A percentile compares a stretch with the other conserved stretches of the same genome.
These are phyloP conservation scores for Clupea harengus DNA, from an alignment of 2,113 vertebrate species.

Conservation along the genomic window DNA sequence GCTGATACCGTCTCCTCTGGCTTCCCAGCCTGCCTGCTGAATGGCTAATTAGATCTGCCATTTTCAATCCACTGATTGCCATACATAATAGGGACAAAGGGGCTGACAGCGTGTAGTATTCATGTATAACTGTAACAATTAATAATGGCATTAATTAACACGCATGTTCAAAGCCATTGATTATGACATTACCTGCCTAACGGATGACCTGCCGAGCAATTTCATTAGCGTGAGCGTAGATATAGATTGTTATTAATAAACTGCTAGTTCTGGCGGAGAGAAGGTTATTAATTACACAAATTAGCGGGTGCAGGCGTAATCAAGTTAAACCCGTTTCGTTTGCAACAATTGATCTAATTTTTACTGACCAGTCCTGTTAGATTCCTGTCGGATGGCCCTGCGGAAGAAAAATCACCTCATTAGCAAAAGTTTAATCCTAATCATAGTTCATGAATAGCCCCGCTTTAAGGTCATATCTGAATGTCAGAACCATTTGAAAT, in stretches of 20 bases:
- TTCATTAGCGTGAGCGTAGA: conserved; percentile 75
- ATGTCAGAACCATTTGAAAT: conserved; percentile 99
- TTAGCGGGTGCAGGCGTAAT: conserved; percentile 89
- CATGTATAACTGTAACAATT: conserved; percentile 94
- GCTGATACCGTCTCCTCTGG: conserved; percentile 70
- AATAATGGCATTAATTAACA: conserved; percentile 96
- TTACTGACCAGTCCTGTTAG: conserved; percentile 85
- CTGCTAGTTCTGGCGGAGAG: conserved; percentile 76
- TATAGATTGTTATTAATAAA: conserved; percentile 98
- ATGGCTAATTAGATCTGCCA: conserved; percentile 93
- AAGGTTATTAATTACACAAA: conserved; percentile 96
- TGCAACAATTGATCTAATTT: conserved; percentile 98
- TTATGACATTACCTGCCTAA: conserved; percentile 89
- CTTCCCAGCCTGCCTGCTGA: conserved; percentile 78
- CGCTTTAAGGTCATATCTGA: conserved; percentile 99
- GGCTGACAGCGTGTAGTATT: conserved; percentile 86
- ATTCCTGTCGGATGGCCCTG: conserved; percentile 72
- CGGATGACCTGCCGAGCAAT: conserved; percentile 80
- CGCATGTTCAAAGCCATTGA: conserved; percentile 81
- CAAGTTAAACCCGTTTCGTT: conserved; percentile 92
- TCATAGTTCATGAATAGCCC: conserved; percentile 96
- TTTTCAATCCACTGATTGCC: conserved; percentile 90
- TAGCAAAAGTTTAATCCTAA: conserved; percentile 99
- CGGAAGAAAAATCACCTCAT: conserved; percentile 98
- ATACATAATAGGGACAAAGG: conserved; percentile 85